Evolutionary conservation across 2,797 vertebrate species (phyloP), one percentile per base, ranked within the genome.

Genomic region (Chrysolophus pictus): DNA sequence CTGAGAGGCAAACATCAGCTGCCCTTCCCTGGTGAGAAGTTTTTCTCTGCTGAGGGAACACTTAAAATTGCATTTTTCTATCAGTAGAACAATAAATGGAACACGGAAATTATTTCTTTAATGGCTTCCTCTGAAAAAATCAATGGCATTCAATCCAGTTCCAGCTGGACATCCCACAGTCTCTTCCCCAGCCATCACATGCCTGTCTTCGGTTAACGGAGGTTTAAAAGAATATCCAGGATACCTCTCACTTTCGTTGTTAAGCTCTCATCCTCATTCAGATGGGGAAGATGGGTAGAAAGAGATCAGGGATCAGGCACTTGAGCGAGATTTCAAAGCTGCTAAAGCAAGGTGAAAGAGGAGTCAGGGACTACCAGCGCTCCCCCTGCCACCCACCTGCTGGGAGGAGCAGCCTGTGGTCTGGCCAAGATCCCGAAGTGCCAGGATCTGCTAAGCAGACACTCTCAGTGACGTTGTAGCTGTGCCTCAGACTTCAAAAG

Each of bases 381-480:
- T 68, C 55, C 51, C 22, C 23, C 29, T 37, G 18, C 3, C 9
- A 47, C 28, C 39, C 58, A 37, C 26, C 33, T 59, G 53, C 47
- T 49, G 17, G 19, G 41, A 65, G 87, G 31, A 88, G 14, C n/a
- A 1, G 1, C 33, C 26, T 53, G 22, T 18, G 28, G 47, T 2
- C 68, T 37, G 39, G 19, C 24, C 28, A 9, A 21, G 5, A 84
- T n/a, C 13, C 70, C 53, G 35, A 41, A 75, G 59, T 11, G 29
- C 18, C 4, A 47, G n/a, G 67, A 78, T 11, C 63, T 31, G 24
- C 19, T 58, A 28, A 37, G n/a, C 31, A n/a, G 15, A 60, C 13
- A 41, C 39, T 35, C 14, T 6, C 0, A 0, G 5, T 3, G 42
- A 47, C 41, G 22, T 0, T 63, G 24, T 29, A 63, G 59, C 14